These are phyloP conservation scores for Malacosoma neustria DNA, from an alignment of 2,888 invertebrate genomes.

Conservation along the genomic window DNA sequence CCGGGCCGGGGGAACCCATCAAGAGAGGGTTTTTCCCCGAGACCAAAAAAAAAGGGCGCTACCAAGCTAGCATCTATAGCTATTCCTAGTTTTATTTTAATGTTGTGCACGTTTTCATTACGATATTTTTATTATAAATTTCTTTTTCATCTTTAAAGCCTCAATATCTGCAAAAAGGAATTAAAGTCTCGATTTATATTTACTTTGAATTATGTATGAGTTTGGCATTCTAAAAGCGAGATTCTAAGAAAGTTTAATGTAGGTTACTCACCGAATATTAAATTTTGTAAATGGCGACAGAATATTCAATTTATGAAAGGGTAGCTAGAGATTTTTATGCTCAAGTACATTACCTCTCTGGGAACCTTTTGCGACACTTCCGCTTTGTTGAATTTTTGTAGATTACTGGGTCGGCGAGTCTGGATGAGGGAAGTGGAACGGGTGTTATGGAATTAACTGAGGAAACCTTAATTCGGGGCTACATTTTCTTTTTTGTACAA, in stretches of 20 bases:
- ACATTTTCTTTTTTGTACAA: too few relatives aligned
- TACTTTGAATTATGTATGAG: conserved; percentile 22
- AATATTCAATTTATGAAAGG: conserved; percentile 28
- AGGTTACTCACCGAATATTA: conserved; percentile 23
- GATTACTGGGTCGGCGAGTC: background rate
- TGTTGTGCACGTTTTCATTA: too few relatives aligned
- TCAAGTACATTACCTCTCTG: conserved; percentile 17
- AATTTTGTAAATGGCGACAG: conserved; percentile 25
- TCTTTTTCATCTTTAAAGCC: too few relatives aligned
- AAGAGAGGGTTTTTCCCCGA: too few relatives aligned
- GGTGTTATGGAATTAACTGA: background rate
- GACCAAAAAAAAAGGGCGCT: too few relatives aligned
- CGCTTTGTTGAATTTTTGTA: conserved; percentile 11
- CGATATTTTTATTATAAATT: too few relatives aligned
- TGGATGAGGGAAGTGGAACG: background rate
- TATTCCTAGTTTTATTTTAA: too few relatives aligned
- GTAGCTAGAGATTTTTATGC: conserved; percentile 18
- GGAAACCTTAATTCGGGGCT: too few relatives aligned
- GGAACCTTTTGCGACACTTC: conserved; percentile 14
- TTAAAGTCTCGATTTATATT: conserved; percentile 3
- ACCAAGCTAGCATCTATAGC: too few relatives aligned
- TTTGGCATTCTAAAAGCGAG: conserved; percentile 17
- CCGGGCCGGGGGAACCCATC: too few relatives aligned
- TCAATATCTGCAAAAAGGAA: too few relatives aligned
- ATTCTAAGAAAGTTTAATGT: conserved; percentile 22